phyloP scores from a whole-genome alignment of 2,113 vertebrate species.

The Carassius carassius region DNA sequence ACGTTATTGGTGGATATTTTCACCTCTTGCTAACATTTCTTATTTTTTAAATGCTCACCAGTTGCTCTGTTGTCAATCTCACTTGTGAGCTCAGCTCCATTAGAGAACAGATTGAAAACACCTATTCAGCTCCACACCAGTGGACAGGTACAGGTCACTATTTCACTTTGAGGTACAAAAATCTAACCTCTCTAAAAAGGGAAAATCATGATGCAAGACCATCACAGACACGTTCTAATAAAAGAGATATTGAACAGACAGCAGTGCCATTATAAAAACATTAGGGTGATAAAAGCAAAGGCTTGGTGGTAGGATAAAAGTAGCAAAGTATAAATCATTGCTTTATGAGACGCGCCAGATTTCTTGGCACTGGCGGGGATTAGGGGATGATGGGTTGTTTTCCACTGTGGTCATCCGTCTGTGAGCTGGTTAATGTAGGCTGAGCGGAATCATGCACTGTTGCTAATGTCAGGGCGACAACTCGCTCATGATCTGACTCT shows the following conservation, averaged over 20 bases:
- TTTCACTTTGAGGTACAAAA: slow-evolving; percentile 47
- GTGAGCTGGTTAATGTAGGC: slow-evolving; percentile 46
- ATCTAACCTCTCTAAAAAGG: slow-evolving; percentile 55
- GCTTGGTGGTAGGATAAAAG: slow-evolving; percentile 62
- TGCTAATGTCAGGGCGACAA: slow-evolving; percentile 59
- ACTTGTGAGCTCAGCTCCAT: neutral
- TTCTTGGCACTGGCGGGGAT: slow-evolving; percentile 53
- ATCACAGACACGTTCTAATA: slow-evolving; percentile 55
- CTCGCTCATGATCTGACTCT: slow-evolving; percentile 59
- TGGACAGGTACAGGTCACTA: neutral
- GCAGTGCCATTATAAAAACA: slow-evolving; percentile 58
- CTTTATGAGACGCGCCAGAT: slow-evolving; percentile 68
- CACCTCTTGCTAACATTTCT: neutral
- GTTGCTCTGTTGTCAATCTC: neutral
- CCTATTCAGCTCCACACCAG: slow-evolving; percentile 6
- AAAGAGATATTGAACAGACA: slow-evolving; percentile 39
- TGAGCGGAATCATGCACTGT: slow-evolving; percentile 44
- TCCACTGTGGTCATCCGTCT: slow-evolving; percentile 31
- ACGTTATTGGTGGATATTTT: neutral
- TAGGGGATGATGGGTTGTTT: slow-evolving; percentile 47
- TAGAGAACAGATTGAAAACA: neutral
- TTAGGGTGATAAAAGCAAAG: slow-evolving; percentile 64
- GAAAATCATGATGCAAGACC: slow-evolving; percentile 43
- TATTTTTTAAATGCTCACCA: neutral
- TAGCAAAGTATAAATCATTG: slow-evolving; percentile 65